These are phyloP conservation scores for Alligator mississippiensis DNA, from an alignment of 2,113 vertebrate genomes.

Conservation along the genomic window DNA sequence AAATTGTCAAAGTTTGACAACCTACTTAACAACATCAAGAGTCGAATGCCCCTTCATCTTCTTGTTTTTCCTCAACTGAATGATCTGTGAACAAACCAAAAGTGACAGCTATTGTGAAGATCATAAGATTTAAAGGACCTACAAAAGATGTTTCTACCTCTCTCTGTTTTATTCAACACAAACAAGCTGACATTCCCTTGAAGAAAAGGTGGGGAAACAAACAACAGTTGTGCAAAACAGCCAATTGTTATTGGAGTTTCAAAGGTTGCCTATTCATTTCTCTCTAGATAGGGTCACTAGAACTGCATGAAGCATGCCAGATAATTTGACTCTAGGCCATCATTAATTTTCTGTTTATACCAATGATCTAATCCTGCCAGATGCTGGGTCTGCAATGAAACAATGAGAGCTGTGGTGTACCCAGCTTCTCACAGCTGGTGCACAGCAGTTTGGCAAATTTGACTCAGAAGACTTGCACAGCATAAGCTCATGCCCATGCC, in stretches of 20 bases:
- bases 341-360: neutral
- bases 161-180: neutral
- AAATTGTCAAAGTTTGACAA: conserved; percentile 64
- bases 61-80: conserved; percentile 56
- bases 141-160: conserved; percentile 34
- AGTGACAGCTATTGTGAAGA: conserved; percentile 45
- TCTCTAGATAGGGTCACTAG: neutral
- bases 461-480: neutral
- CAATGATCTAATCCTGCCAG: neutral
- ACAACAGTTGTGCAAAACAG: neutral
- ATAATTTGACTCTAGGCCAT: accelerated
- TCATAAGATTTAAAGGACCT: conserved; percentile 44
- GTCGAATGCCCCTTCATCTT: conserved; percentile 63
- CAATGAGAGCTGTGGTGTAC: neutral
- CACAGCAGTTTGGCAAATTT: neutral
- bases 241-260: neutral
- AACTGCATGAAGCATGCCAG: neutral
- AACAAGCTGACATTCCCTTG: neutral
- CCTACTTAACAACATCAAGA: conserved; percentile 62
- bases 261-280: neutral
- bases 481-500: neutral
- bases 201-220: neutral
- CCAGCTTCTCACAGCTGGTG: neutral
- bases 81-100: conserved; percentile 68
- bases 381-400: neutral